Evolutionary conservation across 35 echinoderm and acorn worm genomes (phyloP), one percentile per base, ranked within the genome.

Genomic region (Chiridota heheva): DNA sequence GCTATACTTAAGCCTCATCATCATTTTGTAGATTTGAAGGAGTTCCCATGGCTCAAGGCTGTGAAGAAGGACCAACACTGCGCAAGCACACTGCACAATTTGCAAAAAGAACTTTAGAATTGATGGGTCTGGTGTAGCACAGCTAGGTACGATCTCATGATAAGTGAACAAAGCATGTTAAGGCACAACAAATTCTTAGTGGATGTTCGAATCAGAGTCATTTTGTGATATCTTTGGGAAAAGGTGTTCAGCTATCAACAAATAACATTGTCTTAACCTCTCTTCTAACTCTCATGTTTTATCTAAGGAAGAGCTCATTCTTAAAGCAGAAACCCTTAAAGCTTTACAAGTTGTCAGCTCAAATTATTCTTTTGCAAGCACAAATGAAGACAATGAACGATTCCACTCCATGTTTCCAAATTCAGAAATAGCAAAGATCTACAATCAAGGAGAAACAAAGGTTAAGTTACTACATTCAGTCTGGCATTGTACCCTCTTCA

Each of bases 361-460:
- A 29, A 70, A 70, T 38, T 70, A 41, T 38, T 70, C 38, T 38
- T 70, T 70, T 70, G 67, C 38, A 70, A 70, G 67, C 67, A 70
- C 67, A 70, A 70, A 70, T 29, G 67, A 70, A 38, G 38, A 70
- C 41, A 38, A 12, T 38, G 67, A 41, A 28, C 15, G 67, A 16
- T 41, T 70, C 67, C 34, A 38, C 34, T 70, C 16, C 67, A 70
- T 70, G 67, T 41, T 70, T 38, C 27, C 31, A 38, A 38, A 70
- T 70, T 70, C 67, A 8, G 67, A 70, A 29, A 70, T 70, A 38
- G 67, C 38, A 38, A 70, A 70, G 67, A 70, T 15, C 67, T 70
- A 70, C 41, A 70, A 70, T 29, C 67, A 70, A 70, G 67, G 67
- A 70, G 67, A 70, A 38, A 38, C 38, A 70, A 30, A 63, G n/a